A percentile compares a stretch with the other conserved stretches of the same genome.
Conservation (phyloP, 2,113 vertebrate species). For the Bombycilla garrulus region DNA sequence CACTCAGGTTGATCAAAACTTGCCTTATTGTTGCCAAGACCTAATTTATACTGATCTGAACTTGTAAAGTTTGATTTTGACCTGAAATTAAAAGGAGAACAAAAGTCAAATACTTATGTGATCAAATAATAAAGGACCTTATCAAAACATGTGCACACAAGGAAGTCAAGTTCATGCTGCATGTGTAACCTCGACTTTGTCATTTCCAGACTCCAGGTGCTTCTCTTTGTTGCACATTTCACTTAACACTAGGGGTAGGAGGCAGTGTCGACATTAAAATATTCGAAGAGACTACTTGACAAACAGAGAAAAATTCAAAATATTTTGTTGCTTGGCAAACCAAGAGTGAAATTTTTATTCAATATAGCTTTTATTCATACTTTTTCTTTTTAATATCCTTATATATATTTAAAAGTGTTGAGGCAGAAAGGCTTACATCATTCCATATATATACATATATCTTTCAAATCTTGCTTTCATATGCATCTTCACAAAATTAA, state of each 20-base stretch:
- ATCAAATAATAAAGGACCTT: background rate
- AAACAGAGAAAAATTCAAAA: background rate
- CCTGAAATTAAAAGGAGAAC: background rate
- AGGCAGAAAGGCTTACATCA: background rate
- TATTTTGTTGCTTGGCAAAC: background rate
- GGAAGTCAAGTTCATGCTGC: background rate
- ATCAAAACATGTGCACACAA: background rate
- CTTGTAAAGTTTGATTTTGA: background rate
- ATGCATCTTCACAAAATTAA: background rate
- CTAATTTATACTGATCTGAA: background rate
- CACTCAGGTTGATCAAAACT: background rate
- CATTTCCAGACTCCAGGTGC: background rate
- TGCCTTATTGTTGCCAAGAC: background rate
- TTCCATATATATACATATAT: background rate
- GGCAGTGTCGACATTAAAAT: background rate
- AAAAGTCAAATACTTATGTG: background rate
- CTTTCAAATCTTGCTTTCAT: background rate
- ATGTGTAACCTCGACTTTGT: background rate
- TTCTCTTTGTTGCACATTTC: background rate
- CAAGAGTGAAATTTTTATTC: background rate
- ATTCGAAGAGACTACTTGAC: background rate
- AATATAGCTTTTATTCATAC: background rate
- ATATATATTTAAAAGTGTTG: background rate
- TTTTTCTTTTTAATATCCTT: background rate
- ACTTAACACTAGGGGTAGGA: background rate